A percentile compares a stretch with the other conserved stretches of the same genome.
These are phyloP conservation scores for Rhagoletis zephyria DNA, from an alignment of 1,140 invertebrate genomes.

Conservation along the genomic window DNA sequence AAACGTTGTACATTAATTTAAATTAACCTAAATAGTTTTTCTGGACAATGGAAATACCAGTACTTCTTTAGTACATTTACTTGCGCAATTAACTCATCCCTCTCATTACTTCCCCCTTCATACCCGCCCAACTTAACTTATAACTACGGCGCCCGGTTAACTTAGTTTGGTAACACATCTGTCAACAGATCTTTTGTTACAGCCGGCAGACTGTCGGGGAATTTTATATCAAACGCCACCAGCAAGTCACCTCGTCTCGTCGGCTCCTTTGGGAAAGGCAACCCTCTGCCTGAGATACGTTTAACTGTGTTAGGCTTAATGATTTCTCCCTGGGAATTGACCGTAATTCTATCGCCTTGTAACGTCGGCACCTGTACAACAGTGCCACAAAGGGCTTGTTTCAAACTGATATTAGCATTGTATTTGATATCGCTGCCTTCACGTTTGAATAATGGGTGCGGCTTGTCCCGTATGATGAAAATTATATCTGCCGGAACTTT, in stretches of 20 bases:
- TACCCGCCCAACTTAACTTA: conserved; percentile 5
- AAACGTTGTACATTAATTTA: conserved; percentile 22
- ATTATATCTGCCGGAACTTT: conserved; percentile 94
- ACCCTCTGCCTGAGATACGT: conserved; percentile 84
- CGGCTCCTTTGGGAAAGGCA: conserved; percentile 90
- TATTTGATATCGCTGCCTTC: conserved; percentile 90
- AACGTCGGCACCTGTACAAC: conserved; percentile 87
- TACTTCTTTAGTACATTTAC: neutral
- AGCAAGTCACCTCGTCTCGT: conserved; percentile 87
- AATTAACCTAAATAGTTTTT: conserved; percentile 7
- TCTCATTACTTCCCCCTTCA: neutral
- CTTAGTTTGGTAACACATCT: conserved; percentile 79
- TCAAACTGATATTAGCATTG: conserved; percentile 84
- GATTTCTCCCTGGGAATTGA: conserved; percentile 83
- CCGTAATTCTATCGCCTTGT: conserved; percentile 80
- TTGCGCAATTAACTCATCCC: neutral
- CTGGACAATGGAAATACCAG: conserved; percentile 1
- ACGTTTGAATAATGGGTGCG: conserved; percentile 87
- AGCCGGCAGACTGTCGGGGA: conserved; percentile 83
- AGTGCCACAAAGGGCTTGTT: conserved; percentile 86
- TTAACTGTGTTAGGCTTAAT: conserved; percentile 86
- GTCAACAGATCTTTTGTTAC: conserved; percentile 82
- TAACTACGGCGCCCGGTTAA: neutral
- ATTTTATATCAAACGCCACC: conserved; percentile 91
- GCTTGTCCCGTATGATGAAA: conserved; percentile 95